Conservation (phyloP, 2,113 vertebrate species). For the Vanacampus margaritifer region DNA sequence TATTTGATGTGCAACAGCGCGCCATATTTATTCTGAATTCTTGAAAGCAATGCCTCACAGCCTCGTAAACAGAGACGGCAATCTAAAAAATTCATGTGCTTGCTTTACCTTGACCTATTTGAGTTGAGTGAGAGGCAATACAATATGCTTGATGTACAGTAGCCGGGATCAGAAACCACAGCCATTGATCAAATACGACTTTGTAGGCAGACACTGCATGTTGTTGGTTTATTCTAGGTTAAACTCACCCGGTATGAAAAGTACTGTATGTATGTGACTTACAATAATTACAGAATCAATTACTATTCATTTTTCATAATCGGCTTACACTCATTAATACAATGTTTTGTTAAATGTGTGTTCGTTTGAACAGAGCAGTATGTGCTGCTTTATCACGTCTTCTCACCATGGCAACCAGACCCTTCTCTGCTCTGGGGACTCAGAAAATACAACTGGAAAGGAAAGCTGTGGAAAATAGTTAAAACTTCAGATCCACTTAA, state of each 20-base stretch:
- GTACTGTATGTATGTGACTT: background rate
- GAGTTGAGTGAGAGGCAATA: background rate
- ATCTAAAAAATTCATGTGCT: constrained; percentile 20
- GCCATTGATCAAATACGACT: background rate
- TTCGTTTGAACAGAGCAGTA: constrained; percentile 10
- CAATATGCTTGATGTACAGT: background rate
- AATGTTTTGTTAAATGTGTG: background rate
- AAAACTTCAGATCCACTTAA: constrained; percentile 45
- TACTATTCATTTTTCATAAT: background rate
- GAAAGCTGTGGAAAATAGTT: constrained; percentile 41
- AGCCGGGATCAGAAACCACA: background rate
- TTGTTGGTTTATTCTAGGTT: background rate
- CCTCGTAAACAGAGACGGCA: constrained; percentile 16
- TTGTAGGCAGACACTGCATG: background rate
- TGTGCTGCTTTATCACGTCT: constrained; percentile 28
- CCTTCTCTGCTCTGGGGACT: constrained; percentile 14
- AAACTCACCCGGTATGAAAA: background rate
- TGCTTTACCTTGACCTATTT: constrained; percentile 12
- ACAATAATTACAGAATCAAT: background rate
- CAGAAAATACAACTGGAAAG: constrained; percentile 35
- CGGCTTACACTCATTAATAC: no score
- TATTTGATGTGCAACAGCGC: background rate
- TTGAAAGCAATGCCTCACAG: background rate
- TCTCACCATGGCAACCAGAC: constrained; percentile 43
- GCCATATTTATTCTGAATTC: background rate